These are phyloP conservation scores for Phlogophora meticulosa DNA, from an alignment of 2,888 invertebrate genomes.

Conservation along the genomic window DNA sequence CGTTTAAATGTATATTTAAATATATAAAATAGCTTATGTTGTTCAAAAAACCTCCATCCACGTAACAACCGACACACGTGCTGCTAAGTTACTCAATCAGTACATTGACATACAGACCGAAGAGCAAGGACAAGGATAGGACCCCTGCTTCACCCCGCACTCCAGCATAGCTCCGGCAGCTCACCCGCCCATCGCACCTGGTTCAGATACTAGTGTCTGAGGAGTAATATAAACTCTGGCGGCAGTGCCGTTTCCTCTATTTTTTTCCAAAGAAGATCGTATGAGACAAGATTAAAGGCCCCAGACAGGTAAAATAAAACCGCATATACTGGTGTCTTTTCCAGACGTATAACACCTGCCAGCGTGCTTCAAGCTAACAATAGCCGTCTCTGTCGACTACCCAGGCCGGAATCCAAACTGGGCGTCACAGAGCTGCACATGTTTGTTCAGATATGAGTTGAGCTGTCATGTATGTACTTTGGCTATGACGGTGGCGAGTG, in stretches of 20 bases:
- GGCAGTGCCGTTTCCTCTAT: not conserved
- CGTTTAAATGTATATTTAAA: too few relatives aligned
- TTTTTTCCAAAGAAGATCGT: not conserved
- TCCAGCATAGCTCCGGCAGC: not conserved
- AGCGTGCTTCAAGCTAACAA: constrained; percentile 5
- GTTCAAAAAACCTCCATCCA: too few relatives aligned
- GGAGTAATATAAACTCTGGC: not conserved
- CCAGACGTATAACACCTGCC: not conserved
- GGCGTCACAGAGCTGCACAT: too few relatives aligned
- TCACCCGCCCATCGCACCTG: not conserved
- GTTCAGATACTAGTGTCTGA: not conserved
- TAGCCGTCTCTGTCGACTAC: not conserved
- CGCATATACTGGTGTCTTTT: not conserved
- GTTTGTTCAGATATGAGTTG: too few relatives aligned
- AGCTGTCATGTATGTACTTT: too few relatives aligned
- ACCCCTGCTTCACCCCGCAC: not conserved
- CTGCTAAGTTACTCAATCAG: not conserved
- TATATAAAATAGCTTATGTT: too few relatives aligned
- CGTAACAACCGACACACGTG: not conserved
- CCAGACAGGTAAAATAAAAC: not conserved
- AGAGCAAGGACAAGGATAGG: not conserved
- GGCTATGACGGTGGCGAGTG: not conserved
- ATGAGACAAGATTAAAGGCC: not conserved
- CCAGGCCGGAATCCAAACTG: too few relatives aligned
- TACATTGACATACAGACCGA: not conserved